These are phyloP conservation scores for Petrocephalus microphthalmus DNA, from an alignment of 2,113 vertebrate species.

Conservation along the genomic window DNA sequence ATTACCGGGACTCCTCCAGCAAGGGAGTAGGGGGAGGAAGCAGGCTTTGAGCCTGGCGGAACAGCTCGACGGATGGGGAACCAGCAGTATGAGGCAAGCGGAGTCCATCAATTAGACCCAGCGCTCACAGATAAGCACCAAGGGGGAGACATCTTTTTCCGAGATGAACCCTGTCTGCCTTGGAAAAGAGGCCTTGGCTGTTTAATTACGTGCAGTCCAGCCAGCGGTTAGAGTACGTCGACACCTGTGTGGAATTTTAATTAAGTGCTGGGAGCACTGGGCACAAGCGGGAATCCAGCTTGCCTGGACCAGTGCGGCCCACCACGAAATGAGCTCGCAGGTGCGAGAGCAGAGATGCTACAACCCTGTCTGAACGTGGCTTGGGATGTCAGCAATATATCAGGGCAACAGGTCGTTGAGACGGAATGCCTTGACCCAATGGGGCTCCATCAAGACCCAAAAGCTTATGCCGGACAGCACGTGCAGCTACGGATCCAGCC, in stretches of 20 bases:
- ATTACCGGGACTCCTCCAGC: constrained; percentile 3
- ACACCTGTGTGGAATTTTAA: not conserved
- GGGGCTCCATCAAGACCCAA: not conserved
- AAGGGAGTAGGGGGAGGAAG: not conserved
- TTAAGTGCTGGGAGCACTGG: not conserved
- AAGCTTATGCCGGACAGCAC: not conserved
- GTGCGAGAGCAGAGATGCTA: not conserved
- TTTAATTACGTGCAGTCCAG: not conserved
- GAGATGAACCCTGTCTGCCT: not conserved
- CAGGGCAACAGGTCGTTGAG: not conserved
- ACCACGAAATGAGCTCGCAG: not conserved
- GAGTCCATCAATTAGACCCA: constrained; percentile 5
- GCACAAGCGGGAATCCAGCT: not conserved
- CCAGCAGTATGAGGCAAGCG: not conserved
- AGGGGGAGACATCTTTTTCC: not conserved
- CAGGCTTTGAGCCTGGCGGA: not conserved
- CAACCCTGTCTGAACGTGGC: not conserved
- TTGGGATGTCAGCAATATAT: not conserved
- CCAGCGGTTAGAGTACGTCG: not conserved
- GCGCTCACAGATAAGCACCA: not conserved
- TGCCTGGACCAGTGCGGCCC: not conserved
- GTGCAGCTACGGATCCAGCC: not conserved
- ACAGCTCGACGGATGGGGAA: not conserved
- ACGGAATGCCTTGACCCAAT: not conserved
- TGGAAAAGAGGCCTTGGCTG: not conserved